These are phyloP conservation scores for Manacus vitellinus DNA, from an alignment of 2,113 vertebrate genomes.

Conservation along the genomic window DNA sequence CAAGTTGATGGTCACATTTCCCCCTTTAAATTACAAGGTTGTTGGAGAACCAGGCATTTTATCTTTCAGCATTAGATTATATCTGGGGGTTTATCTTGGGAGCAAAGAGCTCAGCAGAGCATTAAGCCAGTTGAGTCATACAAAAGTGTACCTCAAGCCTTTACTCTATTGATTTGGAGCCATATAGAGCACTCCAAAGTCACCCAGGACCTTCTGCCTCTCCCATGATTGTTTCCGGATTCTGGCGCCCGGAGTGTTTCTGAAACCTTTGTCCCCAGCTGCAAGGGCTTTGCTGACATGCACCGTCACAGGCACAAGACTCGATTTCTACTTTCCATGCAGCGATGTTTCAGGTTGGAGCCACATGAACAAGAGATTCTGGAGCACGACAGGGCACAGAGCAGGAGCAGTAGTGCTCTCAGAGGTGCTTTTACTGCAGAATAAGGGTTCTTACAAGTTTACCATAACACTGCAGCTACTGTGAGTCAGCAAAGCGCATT, in stretches of 20 bases:
- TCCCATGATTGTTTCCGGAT: fast-evolving
- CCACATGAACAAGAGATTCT: too few species aligned
- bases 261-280: not conserved
- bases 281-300: not conserved
- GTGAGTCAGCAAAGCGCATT: not conserved
- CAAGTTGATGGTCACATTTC: not conserved
- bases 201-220: not conserved
- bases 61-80: not conserved
- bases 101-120: not conserved
- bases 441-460: not conserved
- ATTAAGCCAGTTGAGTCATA: not conserved
- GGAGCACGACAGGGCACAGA: not conserved
- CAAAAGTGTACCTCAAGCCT: fast-evolving
- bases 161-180: not conserved
- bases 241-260: not conserved
- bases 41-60: not conserved
- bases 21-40: not conserved
- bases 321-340: not conserved
- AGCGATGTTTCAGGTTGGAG: not conserved
- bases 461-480: not conserved
- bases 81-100: not conserved
- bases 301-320: fast-evolving
- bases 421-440: not conserved
- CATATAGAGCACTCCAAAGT: not conserved
- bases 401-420: not conserved